These are phyloP conservation scores for Drosophila neoperkinsi DNA, from an alignment of 2,888 invertebrate genomes.

Conservation along the genomic window DNA sequence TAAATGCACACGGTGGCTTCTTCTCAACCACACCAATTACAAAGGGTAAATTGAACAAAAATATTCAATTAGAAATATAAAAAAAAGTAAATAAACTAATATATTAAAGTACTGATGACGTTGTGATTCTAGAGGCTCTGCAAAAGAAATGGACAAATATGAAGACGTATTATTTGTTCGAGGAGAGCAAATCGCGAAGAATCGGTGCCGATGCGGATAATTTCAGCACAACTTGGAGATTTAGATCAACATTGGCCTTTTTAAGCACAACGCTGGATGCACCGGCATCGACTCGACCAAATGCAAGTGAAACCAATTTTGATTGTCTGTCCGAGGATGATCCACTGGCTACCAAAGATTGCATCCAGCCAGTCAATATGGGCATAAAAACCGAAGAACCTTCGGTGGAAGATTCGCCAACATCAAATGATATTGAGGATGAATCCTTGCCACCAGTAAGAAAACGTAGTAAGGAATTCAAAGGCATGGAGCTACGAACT, in stretches of 20 bases:
- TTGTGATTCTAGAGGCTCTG: slow-evolving; percentile 33
- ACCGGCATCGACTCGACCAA: background rate
- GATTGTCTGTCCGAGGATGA: slow-evolving; percentile 50
- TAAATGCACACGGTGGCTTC: slow-evolving; percentile 37
- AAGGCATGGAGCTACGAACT: slow-evolving; percentile 11
- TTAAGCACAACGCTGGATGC: slow-evolving; percentile 23
- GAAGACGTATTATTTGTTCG: slow-evolving; percentile 54
- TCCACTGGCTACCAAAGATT: slow-evolving; percentile 50
- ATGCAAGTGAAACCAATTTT: slow-evolving; percentile 34
- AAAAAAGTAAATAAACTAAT: background rate
- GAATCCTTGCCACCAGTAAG: background rate
- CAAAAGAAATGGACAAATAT: slow-evolving; percentile 58
- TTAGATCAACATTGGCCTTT: slow-evolving; percentile 41
- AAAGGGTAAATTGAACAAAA: slow-evolving; percentile 27
- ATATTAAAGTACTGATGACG: background rate
- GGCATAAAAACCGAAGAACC: slow-evolving; percentile 44
- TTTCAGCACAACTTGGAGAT: slow-evolving; percentile 53
- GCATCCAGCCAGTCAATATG: slow-evolving; percentile 16
- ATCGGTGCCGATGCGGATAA: slow-evolving; percentile 38
- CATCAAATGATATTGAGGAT: slow-evolving; percentile 19
- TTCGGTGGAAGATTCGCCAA: slow-evolving; percentile 11
- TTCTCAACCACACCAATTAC: slow-evolving; percentile 36
- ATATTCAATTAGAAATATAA: background rate
- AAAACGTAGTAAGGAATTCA: slow-evolving; percentile 26
- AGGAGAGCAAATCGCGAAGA: slow-evolving; percentile 52